Evolutionary conservation across 2,113 vertebrate species (phyloP), one percentile per base, ranked within the genome.

Genomic region (Erpornis zantholeuca): DNA sequence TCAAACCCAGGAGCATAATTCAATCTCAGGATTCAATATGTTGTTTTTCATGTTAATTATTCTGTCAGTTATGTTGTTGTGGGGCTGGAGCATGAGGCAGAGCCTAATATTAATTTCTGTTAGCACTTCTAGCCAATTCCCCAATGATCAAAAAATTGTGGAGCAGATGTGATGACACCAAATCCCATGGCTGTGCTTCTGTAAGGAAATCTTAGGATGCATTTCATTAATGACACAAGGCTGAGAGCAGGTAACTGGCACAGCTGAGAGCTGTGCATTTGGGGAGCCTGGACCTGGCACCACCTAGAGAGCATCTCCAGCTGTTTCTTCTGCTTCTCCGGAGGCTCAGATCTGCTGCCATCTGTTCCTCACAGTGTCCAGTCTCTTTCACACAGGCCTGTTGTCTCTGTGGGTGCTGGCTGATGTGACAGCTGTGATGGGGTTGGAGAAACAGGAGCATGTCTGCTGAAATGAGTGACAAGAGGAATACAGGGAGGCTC

Each of bases 241-340:
- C 66, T 72, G 25, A 16, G 29, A 38, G 49, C 31, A 0, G 0
- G 28, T 35, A 18, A 4, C 10, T 6, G n/a, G 27, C 31, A 8
- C 12, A 40, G 42, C 47, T 59, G 79, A 59, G 75, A 38, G 47
- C 61, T 40, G 16, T 45, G 33, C 8, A 1, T 61, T 8, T 28
- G 3, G 18, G 8, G 27, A 65, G 9, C 25, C 29, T 3, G 4
- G 52, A 31, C 28, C 52, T 59, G 47, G 15, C 35, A 63, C 31
- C 29, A 14, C 35, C 53, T 14, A 10, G 56, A 24, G 22, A 45
- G 6, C 16, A 40, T 44, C 53, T 89, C 28, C 57, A 50, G 44
- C 66, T 63, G 2, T 36, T 79, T 44, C 49, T 79, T 60, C 45
- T 73, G 38, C 53, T 59, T 29, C 50, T 70, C 20, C 47, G 31